These are phyloP conservation scores for Tachypleus tridentatus DNA, from an alignment of 1,140 invertebrate species.

Conservation along the genomic window DNA sequence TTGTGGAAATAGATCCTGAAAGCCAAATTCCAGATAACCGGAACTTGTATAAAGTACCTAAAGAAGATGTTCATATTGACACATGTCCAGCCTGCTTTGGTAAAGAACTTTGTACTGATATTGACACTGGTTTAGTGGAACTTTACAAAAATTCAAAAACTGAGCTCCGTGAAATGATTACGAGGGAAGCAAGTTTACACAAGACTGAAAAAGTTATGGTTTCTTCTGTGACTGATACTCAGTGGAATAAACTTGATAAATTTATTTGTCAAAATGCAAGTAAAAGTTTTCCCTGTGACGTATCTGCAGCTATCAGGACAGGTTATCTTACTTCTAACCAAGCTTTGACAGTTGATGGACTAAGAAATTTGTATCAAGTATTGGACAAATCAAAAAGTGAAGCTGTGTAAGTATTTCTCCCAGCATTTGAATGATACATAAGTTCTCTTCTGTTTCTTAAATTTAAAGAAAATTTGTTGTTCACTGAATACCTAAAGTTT, in stretches of 20 bases:
- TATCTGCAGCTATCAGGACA: conserved; percentile 14
- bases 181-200: conserved; percentile 14
- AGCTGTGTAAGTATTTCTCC: conserved; percentile 10
- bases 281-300: conserved; percentile 11
- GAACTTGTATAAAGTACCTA: conserved; percentile 3
- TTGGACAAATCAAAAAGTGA: conserved; percentile 12
- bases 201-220: conserved; percentile 9
- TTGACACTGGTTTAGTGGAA: conserved; percentile 11
- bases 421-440: too few species aligned
- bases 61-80: conserved; percentile 9
- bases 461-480: too few species aligned
- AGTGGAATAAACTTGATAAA: conserved; percentile 19
- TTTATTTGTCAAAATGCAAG: conserved; percentile 17
- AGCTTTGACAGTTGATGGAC: conserved; percentile 7
- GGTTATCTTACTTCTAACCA: conserved; percentile 11
- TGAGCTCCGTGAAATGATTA: conserved; percentile 7
- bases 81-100: conserved; percentile 17
- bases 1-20: too few species aligned
- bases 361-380: conserved; percentile 11
- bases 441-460: too few species aligned
- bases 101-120: conserved; percentile 13
- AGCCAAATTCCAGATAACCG: not conserved
- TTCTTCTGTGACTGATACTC: conserved; percentile 6
- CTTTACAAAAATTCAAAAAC: conserved; percentile 12
- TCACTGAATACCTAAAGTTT: too few species aligned